These are phyloP conservation scores for Hyposmocoma kahamanoa DNA, from an alignment of 1,140 invertebrate species.

Conservation along the genomic window DNA sequence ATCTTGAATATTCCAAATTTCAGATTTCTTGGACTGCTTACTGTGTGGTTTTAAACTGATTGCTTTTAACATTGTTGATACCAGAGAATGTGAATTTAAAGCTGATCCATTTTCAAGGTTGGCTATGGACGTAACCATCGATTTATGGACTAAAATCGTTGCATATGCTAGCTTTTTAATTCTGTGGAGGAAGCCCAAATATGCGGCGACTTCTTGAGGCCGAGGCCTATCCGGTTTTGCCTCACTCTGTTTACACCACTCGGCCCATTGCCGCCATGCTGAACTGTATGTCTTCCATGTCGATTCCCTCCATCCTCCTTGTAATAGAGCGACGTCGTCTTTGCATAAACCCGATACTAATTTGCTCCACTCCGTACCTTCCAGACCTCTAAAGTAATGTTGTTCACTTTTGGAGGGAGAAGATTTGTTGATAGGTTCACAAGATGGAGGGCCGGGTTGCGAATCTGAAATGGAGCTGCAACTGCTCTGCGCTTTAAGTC, in stretches of 20 bases:
- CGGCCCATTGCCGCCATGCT: conserved; percentile 18
- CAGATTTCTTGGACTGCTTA: not conserved
- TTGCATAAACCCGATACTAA: not conserved
- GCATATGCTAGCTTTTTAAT: not conserved
- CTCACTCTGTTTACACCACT: conserved; percentile 10
- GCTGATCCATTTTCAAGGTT: not conserved
- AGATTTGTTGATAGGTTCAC: not conserved
- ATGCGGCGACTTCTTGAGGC: not conserved
- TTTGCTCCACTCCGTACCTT: conserved; percentile 3
- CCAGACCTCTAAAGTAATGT: conserved; percentile 7
- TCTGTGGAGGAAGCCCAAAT: not conserved
- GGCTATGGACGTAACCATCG: conserved; percentile 1
- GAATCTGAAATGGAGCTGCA: conserved; percentile 2
- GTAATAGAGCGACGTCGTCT: not conserved
- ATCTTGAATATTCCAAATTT: conserved; percentile 8
- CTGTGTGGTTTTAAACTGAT: not conserved
- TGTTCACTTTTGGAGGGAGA: not conserved
- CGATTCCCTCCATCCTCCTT: conserved; percentile 13
- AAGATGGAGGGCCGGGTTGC: not conserved
- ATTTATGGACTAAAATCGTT: conserved; percentile 7
- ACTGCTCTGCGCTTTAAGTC: not conserved
- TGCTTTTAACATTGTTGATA: conserved; percentile 2
- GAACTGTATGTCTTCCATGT: conserved; percentile 16
- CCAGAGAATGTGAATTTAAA: not conserved
- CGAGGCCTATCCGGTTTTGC: not conserved